Conservation (phyloP, 2,888 invertebrate genomes). For the Rotaria macrura region DNA sequence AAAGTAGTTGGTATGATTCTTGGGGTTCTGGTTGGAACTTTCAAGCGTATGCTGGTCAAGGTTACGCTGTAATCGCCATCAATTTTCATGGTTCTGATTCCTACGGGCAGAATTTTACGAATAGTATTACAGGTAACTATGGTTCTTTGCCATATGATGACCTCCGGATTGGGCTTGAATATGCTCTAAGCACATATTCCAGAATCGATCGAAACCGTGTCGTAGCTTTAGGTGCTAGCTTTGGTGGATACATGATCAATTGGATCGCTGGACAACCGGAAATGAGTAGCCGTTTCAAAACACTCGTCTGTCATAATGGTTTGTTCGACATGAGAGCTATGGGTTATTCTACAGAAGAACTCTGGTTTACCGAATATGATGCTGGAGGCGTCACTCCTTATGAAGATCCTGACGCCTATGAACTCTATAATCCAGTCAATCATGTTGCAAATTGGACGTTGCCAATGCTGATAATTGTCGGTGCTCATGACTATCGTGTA, state of each 20-base stretch:
- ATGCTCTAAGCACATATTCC: not conserved
- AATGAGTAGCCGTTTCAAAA: not conserved
- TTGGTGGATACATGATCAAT: not conserved
- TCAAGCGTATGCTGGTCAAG: not conserved
- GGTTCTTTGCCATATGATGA: not conserved
- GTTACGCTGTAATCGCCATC: not conserved
- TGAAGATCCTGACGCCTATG: not conserved
- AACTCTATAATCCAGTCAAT: not conserved
- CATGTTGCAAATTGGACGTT: not conserved
- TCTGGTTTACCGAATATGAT: not conserved
- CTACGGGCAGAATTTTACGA: too few relatives aligned
- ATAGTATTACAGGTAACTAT: not conserved
- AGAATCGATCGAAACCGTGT: not conserved
- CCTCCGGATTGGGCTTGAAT: not conserved
- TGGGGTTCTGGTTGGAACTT: not conserved
- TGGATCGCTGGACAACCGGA: not conserved
- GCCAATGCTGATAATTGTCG: not conserved
- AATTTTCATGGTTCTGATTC: too few relatives aligned
- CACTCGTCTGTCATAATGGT: not conserved
- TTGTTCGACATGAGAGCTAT: not conserved
- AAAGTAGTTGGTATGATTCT: not conserved
- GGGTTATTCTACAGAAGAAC: not conserved
- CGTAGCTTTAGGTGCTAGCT: not conserved
- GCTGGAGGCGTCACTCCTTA: not conserved
- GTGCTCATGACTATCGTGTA: not conserved